Percentiles rank a stretch among this genome's conserved stretches.
These are phyloP conservation scores for Tenthredo livida DNA, from an alignment of 2,888 invertebrate species.

Conservation along the genomic window DNA sequence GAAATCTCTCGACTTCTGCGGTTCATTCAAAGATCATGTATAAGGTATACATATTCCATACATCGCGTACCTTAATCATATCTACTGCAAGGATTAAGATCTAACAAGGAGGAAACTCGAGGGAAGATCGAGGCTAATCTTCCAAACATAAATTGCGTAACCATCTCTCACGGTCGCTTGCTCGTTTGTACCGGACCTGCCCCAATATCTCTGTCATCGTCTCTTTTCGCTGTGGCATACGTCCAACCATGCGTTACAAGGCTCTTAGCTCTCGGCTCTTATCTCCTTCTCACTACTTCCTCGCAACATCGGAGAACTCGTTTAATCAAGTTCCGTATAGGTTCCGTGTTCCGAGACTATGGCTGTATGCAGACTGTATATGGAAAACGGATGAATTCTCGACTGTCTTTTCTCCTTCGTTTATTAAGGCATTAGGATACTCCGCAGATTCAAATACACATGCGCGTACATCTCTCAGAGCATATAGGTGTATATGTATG, in stretches of 20 bases:
- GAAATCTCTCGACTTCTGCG: background rate
- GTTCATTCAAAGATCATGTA: background rate
- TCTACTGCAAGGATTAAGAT: background rate
- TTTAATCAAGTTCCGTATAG: slow-evolving; percentile 3
- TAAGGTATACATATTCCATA: background rate
- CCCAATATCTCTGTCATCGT: slow-evolving; percentile 60
- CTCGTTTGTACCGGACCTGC: slow-evolving; percentile 64
- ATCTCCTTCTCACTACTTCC: background rate
- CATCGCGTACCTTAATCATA: background rate
- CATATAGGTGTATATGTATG: no score
- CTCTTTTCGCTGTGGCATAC: slow-evolving; percentile 53
- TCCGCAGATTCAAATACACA: background rate
- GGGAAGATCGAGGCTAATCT: slow-evolving; percentile 40
- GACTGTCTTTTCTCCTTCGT: background rate
- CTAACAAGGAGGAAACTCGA: slow-evolving; percentile 10
- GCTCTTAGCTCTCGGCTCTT: slow-evolving; percentile 4
- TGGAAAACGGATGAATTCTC: background rate
- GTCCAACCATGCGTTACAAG: slow-evolving; percentile 47
- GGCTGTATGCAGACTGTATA: no score
- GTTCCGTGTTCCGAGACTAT: background rate
- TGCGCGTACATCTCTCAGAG: background rate
- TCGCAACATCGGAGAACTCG: background rate
- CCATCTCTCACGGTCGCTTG: slow-evolving; percentile 51
- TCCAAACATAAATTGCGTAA: slow-evolving; percentile 41
- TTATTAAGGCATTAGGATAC: background rate